Percentiles rank a stretch among this genome's conserved stretches.
These are phyloP conservation scores for Tragelaphus scriptus DNA, from an alignment of 2,113 vertebrate species.

Conservation along the genomic window DNA sequence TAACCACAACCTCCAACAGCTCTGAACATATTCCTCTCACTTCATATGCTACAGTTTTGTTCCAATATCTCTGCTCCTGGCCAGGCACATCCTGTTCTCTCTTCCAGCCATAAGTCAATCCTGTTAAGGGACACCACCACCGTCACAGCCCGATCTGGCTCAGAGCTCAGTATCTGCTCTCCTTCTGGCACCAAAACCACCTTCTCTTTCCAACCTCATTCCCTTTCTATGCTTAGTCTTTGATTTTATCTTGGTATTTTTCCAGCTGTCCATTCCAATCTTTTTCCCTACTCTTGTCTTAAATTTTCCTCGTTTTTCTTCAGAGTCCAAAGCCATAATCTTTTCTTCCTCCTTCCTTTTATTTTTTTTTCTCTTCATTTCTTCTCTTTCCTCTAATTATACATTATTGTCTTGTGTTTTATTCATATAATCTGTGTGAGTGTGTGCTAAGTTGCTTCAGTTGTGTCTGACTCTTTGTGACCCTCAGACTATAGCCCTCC, in stretches of 20 bases:
- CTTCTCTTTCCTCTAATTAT: background rate
- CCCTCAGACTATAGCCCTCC: background rate
- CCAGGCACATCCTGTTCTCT: conserved; percentile 41
- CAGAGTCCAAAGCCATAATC: background rate
- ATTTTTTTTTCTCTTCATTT: background rate
- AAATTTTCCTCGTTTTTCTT: background rate
- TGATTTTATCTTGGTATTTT: conserved; percentile 38
- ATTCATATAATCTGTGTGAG: background rate
- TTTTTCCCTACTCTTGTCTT: background rate
- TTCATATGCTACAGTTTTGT: conserved; percentile 1
- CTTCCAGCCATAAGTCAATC: conserved; percentile 44
- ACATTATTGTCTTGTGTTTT: background rate
- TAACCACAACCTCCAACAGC: conserved; percentile 44
- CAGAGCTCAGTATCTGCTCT: background rate
- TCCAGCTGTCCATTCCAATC: conserved; percentile 28
- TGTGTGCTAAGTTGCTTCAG: background rate
- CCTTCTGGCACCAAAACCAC: conserved; percentile 39
- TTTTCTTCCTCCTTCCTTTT: background rate
- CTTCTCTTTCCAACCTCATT: conserved; percentile 38
- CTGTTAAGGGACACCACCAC: background rate
- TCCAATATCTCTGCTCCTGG: background rate
- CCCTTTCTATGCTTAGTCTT: background rate
- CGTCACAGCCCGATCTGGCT: conserved; percentile 35
- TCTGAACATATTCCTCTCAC: background rate
- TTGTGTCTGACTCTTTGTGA: background rate